Evolutionary conservation across 1,140 invertebrate species (phyloP).

Genomic region (Homalodisca vitripennis): DNA sequence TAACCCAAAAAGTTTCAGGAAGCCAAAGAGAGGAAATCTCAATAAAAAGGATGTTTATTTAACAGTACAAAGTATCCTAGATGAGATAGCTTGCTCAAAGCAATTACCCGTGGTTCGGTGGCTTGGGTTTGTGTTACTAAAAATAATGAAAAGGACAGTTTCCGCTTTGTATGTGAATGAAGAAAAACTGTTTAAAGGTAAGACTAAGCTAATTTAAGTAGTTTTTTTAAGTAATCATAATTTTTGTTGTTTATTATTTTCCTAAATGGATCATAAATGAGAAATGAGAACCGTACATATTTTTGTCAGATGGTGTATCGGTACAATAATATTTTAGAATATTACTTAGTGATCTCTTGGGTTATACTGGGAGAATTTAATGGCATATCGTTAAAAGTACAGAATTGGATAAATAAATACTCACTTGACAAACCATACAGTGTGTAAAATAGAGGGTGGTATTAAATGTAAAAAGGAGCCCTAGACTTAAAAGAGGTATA

Average conservation of each 20-base stretch:
- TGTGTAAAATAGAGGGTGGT: too few species aligned
- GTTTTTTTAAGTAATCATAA: conserved; percentile 25
- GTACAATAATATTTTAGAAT: conserved; percentile 44
- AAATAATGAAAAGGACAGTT: conserved; percentile 63
- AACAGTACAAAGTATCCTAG: conserved; percentile 19
- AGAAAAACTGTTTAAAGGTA: conserved; percentile 47
- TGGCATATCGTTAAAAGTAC: conserved; percentile 15
- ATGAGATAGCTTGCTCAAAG: conserved; percentile 29
- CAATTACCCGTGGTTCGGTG: conserved; percentile 57
- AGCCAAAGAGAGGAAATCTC: conserved; percentile 16
- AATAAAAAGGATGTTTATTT: neutral
- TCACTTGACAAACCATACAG: too few species aligned
- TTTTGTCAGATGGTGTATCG: neutral
- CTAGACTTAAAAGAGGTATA: too few species aligned
- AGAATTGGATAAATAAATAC: too few species aligned
- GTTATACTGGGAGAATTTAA: neutral
- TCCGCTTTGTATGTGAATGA: conserved; percentile 57
- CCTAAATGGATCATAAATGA: conserved; percentile 37
- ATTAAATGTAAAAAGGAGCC: too few species aligned
- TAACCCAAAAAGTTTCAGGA: too few species aligned
- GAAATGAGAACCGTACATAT: neutral
- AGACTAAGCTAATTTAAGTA: neutral
- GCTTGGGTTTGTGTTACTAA: conserved; percentile 75
- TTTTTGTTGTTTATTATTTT: conserved; percentile 9
- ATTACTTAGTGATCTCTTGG: neutral